Percentiles rank a stretch among this genome's conserved stretches.
These are phyloP conservation scores for Psephotus haematonotus DNA, from an alignment of 2,113 vertebrate genomes.

Conservation along the genomic window DNA sequence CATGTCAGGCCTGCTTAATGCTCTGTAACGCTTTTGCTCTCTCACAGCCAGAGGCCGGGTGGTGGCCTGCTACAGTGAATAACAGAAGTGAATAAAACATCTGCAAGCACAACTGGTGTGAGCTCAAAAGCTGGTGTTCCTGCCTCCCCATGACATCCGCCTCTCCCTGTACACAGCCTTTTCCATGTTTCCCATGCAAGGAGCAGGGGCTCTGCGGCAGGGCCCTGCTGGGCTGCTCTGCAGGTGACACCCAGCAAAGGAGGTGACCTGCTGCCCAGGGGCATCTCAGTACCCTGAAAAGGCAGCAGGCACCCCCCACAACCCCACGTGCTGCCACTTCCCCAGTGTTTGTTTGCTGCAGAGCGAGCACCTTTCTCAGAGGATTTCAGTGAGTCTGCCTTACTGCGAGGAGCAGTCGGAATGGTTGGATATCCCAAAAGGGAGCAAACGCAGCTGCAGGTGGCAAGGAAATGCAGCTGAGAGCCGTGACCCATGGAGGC, in stretches of 20 bases:
- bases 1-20: neutral
- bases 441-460: rapidly evolving
- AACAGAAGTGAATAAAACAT: neutral
- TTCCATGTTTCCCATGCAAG: neutral
- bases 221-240: neutral
- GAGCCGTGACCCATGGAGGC: neutral
- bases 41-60: neutral
- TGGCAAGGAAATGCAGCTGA: neutral
- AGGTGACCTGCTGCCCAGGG: neutral
- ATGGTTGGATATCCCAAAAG: neutral
- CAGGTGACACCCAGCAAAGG: neutral
- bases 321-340: neutral
- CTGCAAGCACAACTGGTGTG: neutral
- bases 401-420: neutral
- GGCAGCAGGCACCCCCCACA: neutral
- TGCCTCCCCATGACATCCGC: neutral
- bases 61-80: neutral
- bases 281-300: neutral
- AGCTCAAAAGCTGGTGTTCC: neutral
- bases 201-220: rapidly evolving
- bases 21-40: neutral
- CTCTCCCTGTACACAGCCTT: neutral
- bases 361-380: neutral
- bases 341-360: neutral
- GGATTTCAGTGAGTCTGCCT: neutral